These are phyloP conservation scores for Pseudomyrmex gracilis DNA, from an alignment of 1,140 invertebrate species.

Conservation along the genomic window DNA sequence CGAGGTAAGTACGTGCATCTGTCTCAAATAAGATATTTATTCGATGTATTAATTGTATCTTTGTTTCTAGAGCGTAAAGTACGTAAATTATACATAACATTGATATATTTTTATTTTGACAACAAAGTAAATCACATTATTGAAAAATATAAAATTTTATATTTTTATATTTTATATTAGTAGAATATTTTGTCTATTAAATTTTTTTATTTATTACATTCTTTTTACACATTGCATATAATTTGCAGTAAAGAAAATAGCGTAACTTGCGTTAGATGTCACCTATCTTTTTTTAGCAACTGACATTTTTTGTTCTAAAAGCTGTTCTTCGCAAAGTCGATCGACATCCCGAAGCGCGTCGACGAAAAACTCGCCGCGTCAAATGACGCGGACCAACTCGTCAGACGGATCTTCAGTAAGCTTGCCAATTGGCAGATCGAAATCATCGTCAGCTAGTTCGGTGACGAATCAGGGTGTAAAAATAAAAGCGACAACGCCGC, in stretches of 20 bases:
- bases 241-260: neutral
- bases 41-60: neutral
- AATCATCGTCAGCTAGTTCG: constrained; percentile 80
- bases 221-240: too few relatives aligned
- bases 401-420: constrained; percentile 79
- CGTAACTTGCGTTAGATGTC: neutral
- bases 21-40: neutral
- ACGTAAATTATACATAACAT: too few relatives aligned
- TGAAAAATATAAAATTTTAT: too few relatives aligned
- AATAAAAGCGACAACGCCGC: constrained; percentile 80
- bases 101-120: too few relatives aligned
- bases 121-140: too few relatives aligned
- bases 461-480: constrained; percentile 82
- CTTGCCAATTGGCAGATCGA: constrained; percentile 83
- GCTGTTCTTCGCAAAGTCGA: constrained; percentile 54
- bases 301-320: constrained; percentile 42
- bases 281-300: neutral
- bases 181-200: too few relatives aligned
- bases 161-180: too few relatives aligned
- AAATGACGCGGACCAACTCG: constrained; percentile 79
- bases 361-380: constrained; percentile 78
- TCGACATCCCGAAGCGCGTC: constrained; percentile 69
- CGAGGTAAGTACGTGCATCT: constrained; percentile 49
- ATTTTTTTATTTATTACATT: too few relatives aligned
- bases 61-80: neutral